Conservation (phyloP, 2,888 invertebrate genomes). For the Auanema freiburgensis region DNA sequence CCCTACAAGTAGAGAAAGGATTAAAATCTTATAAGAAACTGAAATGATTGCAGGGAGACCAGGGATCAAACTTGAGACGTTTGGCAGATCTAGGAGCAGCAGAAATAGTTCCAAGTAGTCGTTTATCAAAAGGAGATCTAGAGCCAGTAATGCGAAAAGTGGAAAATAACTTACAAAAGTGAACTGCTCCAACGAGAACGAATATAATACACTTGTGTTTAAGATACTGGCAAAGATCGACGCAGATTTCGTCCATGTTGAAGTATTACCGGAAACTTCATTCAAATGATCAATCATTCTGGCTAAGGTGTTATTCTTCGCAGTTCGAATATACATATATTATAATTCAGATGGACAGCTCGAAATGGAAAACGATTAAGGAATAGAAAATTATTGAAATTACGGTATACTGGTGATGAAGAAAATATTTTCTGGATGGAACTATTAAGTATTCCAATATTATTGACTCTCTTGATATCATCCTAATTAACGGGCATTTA, state of each 20-base stretch:
- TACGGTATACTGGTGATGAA: conserved; percentile 36
- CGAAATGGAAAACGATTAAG: conserved; percentile 41
- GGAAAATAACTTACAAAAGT: conserved; percentile 34
- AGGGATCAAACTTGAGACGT: conserved; percentile 53
- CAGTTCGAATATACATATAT: background rate
- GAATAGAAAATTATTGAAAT: conserved; percentile 24
- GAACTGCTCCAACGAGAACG: conserved; percentile 11
- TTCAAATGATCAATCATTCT: conserved; percentile 46
- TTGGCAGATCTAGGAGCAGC: conserved; percentile 54
- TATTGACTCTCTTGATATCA: too few species aligned
- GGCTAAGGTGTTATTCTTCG: conserved; percentile 44
- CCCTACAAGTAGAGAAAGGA: conserved; percentile 39
- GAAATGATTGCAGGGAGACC: conserved; percentile 44
- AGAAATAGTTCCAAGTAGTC: conserved; percentile 42
- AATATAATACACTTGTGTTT: background rate
- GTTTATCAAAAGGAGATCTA: conserved; percentile 41
- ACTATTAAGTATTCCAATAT: background rate
- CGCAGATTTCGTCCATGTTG: conserved; percentile 43
- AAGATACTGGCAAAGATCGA: conserved; percentile 34
- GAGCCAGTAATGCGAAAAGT: conserved; percentile 35
- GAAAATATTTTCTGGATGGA: conserved; percentile 34
- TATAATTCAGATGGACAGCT: conserved; percentile 20
- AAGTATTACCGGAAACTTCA: conserved; percentile 37
- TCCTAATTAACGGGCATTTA: too few species aligned
- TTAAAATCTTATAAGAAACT: background rate